Conservation (phyloP, 2,113 vertebrate genomes). For the Conger conger region DNA sequence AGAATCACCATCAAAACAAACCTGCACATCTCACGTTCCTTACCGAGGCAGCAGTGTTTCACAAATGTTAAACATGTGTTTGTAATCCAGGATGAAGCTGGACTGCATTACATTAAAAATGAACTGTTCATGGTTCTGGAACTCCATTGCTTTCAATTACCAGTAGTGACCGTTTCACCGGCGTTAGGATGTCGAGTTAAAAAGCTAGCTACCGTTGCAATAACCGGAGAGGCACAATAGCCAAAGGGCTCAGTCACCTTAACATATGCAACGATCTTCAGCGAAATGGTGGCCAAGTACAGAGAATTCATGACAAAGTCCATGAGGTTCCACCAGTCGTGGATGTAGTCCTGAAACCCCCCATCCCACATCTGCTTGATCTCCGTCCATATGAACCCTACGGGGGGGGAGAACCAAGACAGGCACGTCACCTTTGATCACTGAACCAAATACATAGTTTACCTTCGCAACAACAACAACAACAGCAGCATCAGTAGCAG, state of each 20-base stretch:
- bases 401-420: slow-evolving; percentile 43
- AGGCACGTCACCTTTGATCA: neutral
- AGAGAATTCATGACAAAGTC: slow-evolving; percentile 98
- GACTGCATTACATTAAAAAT: too few relatives aligned
- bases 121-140: too few relatives aligned
- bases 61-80: neutral
- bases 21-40: neutral
- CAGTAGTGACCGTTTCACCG: too few relatives aligned
- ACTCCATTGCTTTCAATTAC: too few relatives aligned
- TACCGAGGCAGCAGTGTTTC: neutral
- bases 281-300: slow-evolving; percentile 93
- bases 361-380: slow-evolving; percentile 99
- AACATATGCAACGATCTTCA: slow-evolving; percentile 90
- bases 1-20: too few relatives aligned
- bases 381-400: slow-evolving; percentile 97
- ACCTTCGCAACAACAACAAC: neutral
- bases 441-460: neutral
- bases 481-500: too few relatives aligned
- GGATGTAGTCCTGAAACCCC: slow-evolving; percentile 91
- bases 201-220: too few relatives aligned
- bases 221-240: neutral
- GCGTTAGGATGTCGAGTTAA: too few relatives aligned
- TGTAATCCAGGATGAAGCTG: neutral
- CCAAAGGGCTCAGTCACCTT: slow-evolving; percentile 73
- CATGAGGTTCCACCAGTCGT: slow-evolving; percentile 99